Percentiles rank a stretch among this genome's conserved stretches.
Evolutionary conservation across 1,140 invertebrate species (phyloP).

Genomic region (Acromyrmex heyeri): DNA sequence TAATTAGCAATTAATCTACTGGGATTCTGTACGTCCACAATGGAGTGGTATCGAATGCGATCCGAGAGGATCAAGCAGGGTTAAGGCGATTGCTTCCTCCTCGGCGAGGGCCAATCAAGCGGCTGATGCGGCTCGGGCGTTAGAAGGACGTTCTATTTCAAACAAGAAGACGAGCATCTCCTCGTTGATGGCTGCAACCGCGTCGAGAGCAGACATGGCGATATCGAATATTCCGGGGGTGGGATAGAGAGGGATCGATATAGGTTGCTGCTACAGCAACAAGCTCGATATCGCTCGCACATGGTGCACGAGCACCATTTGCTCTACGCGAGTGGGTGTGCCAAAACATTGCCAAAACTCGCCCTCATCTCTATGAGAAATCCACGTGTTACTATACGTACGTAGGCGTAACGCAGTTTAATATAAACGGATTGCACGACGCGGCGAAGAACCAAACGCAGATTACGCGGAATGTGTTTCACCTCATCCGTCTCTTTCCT

Average conservation of each 20-base stretch:
- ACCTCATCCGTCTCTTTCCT: neutral
- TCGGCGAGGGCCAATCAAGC: slow-evolving; percentile 38
- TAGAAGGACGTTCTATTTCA: slow-evolving; percentile 44
- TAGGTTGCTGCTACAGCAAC: slow-evolving; percentile 24
- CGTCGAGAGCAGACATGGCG: slow-evolving; percentile 30
- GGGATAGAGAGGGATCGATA: neutral
- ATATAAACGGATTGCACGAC: slow-evolving; percentile 58
- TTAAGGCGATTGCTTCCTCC: slow-evolving; percentile 57
- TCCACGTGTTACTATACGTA: neutral
- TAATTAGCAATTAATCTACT: slow-evolving; percentile 62
- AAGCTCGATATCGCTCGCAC: slow-evolving; percentile 34
- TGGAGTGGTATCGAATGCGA: slow-evolving; percentile 34
- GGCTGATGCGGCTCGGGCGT: slow-evolving; percentile 5
- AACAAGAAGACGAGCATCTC: slow-evolving; percentile 9
- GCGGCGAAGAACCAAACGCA: neutral
- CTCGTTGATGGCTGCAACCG: neutral
- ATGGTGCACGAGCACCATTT: neutral
- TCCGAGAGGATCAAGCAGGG: slow-evolving; percentile 32
- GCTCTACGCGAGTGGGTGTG: neutral
- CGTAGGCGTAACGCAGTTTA: slow-evolving; percentile 63
- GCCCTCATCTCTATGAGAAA: slow-evolving; percentile 6
- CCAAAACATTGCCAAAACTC: slow-evolving; percentile 10
- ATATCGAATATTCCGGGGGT: slow-evolving; percentile 37
- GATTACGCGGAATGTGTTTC: slow-evolving; percentile 6
- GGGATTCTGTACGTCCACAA: slow-evolving; percentile 45